Evolutionary conservation across 2,797 vertebrate genomes (phyloP), one percentile per base, ranked within the genome.

Genomic region (Enteromius anoplus): DNA sequence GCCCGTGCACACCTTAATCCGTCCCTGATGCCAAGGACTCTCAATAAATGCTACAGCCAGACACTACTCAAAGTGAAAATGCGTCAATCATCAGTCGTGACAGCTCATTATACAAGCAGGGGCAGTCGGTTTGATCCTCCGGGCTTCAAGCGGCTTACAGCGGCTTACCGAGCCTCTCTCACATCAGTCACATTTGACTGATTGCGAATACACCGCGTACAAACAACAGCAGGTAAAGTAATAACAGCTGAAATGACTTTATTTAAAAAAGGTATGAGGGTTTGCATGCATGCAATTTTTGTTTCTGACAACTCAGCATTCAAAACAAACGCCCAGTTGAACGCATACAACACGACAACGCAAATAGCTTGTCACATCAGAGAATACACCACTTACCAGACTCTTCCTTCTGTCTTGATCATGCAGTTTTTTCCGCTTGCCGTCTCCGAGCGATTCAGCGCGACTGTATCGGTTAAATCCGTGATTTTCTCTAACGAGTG

Each of bases 111-210:
- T 62, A 45, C 58, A 29, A 26, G 15, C 58, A 45, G 37, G 9
- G 7, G 45, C 19, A 15, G 23, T 64, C 11, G 86, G 83, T 88
- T 81, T 89, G 87, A 91, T 89, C 85, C 89, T 75, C 83, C 58
- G 66, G 68, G 86, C 82, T 82, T 86, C 87, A 91, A 90, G 89
- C 88, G 88, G 91, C 87, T 94, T 91, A 93, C 86, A 72, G 6
- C 65, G 81, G 89, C 84, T 93, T 90, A 90, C 68, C 84, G 78
- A 62, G 70, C 23, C 70, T 21, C 37, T 15, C 55, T 64, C 69
- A 15, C 69, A 40, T 66, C 68, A 42, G 9, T 11, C 78, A 58
- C 77, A 40, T 55, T 34, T 26, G 32, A n/a, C 23, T 71, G 51
- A 80, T 32, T 58, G 37, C 34, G 8, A 23, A 23, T 37, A 60